Evolutionary conservation across 2,797 vertebrate species (phyloP).

Genomic region (Agapornis canus): DNA sequence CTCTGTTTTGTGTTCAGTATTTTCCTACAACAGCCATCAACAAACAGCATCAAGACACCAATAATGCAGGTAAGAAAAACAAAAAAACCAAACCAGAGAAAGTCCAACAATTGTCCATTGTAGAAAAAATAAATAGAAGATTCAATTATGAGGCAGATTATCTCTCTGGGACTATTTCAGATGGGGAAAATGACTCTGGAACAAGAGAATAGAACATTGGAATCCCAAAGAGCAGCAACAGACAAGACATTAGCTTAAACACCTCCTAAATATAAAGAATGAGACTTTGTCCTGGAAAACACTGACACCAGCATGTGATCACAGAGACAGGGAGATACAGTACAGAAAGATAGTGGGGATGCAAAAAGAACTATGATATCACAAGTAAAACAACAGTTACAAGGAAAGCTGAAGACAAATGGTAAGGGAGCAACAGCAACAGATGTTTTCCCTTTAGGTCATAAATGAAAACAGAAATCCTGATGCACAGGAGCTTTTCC

Average conservation of each 20-base stretch:
- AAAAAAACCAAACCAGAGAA: background rate
- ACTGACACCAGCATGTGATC: background rate
- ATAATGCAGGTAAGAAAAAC: background rate
- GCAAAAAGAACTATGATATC: background rate
- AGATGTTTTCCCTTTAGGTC: constrained; percentile 68
- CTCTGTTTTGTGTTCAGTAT: background rate
- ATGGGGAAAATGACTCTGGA: background rate
- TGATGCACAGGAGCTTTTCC: background rate
- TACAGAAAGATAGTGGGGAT: background rate
- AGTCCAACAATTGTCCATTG: background rate
- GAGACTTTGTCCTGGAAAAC: background rate
- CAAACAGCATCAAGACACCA: background rate
- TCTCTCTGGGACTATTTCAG: background rate
- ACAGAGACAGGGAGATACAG: background rate
- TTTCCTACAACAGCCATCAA: background rate
- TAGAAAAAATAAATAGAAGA: background rate
- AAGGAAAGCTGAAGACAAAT: constrained; percentile 53
- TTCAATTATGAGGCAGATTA: background rate
- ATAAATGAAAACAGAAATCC: constrained; percentile 51
- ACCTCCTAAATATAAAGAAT: constrained; percentile 29
- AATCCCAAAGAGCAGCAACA: background rate
- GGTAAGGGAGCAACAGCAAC: constrained; percentile 1
- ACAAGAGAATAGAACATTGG: background rate
- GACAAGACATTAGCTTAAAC: constrained; percentile 20
- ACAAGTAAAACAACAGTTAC: constrained; percentile 28